Percentiles rank a stretch among this genome's conserved stretches.
Evolutionary conservation across 2,797 vertebrate species (phyloP).

Genomic region (Cyclopterus lumpus): DNA sequence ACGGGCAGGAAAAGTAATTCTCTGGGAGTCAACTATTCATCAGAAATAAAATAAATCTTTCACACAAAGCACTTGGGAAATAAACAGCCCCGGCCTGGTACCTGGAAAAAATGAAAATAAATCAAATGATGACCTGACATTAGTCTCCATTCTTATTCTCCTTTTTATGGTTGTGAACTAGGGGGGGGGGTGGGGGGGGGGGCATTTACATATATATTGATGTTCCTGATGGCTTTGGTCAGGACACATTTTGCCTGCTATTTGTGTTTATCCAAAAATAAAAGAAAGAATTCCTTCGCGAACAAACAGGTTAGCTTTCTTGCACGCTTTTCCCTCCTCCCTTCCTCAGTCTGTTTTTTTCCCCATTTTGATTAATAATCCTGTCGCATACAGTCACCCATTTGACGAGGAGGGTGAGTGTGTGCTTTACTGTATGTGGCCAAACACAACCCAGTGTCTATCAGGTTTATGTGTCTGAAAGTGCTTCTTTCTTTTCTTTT

Average conservation of each 20-base stretch:
- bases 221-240: slow-evolving; percentile 45
- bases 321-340: background rate
- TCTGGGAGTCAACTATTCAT: slow-evolving; percentile 53
- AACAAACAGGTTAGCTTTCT: slow-evolving; percentile 24
- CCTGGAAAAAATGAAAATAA: slow-evolving; percentile 55
- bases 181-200: too few relatives aligned
- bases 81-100: slow-evolving; percentile 46
- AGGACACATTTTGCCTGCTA: slow-evolving; percentile 36
- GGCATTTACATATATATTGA: slow-evolving; percentile 76
- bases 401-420: slow-evolving; percentile 34
- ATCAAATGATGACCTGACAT: slow-evolving; percentile 47
- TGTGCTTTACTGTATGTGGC: slow-evolving; percentile 33
- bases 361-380: slow-evolving; percentile 74
- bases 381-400: slow-evolving; percentile 50
- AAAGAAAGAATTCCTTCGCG: slow-evolving; percentile 17
- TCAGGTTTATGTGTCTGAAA: background rate
- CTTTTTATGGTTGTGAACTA: slow-evolving; percentile 43
- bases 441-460: background rate
- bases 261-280: slow-evolving; percentile 34
- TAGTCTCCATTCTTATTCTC: slow-evolving; percentile 45
- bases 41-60: slow-evolving; percentile 68
- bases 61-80: slow-evolving; percentile 68
- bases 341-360: slow-evolving; percentile 12
- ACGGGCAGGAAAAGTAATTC: slow-evolving; percentile 32
- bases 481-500: background rate